A percentile compares a stretch with the other conserved stretches of the same genome.
These are phyloP conservation scores for Anneissia japonica DNA, from an alignment of 35 echinoderm and acorn worm species.

Conservation along the genomic window DNA sequence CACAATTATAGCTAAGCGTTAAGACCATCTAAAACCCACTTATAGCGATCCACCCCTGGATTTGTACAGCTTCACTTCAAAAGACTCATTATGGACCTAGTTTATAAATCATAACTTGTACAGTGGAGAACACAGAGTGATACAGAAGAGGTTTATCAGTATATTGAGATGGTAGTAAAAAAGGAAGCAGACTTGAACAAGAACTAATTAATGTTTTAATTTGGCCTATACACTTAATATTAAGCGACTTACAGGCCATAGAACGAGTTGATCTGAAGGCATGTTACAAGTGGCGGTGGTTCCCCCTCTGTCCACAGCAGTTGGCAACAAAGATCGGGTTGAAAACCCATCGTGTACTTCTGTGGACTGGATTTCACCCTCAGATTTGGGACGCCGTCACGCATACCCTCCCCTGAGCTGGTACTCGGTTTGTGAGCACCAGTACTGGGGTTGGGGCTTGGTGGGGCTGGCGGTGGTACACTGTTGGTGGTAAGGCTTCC, in stretches of 20 bases:
- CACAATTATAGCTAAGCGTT: too few relatives aligned
- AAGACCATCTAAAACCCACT: too few relatives aligned
- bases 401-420: constrained; percentile 54
- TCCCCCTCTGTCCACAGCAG: constrained; percentile 88
- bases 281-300: constrained; percentile 68
- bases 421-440: constrained; percentile 2
- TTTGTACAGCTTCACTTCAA: too few relatives aligned
- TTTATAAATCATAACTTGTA: too few relatives aligned
- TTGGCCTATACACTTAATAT: too few relatives aligned
- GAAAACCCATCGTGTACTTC: constrained; percentile 64
- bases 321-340: constrained; percentile 72
- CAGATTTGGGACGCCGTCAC: constrained; percentile 87
- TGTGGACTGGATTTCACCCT: constrained; percentile 67
- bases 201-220: too few relatives aligned
- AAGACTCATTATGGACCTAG: too few relatives aligned
- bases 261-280: constrained; percentile 68
- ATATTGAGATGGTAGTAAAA: too few relatives aligned
- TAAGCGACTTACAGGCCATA: constrained; percentile 96
- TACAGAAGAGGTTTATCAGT: too few relatives aligned
- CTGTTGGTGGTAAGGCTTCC: constrained; percentile 8
- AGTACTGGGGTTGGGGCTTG: constrained; percentile 25
- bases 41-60: too few relatives aligned
- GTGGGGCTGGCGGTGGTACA: constrained; percentile 29
- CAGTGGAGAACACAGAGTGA: too few relatives aligned
- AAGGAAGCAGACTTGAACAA: too few relatives aligned